Percentiles rank a stretch among this genome's conserved stretches.
Conservation (phyloP, 2,797 vertebrate genomes). For the Sebastiscus albofasciatus region DNA sequence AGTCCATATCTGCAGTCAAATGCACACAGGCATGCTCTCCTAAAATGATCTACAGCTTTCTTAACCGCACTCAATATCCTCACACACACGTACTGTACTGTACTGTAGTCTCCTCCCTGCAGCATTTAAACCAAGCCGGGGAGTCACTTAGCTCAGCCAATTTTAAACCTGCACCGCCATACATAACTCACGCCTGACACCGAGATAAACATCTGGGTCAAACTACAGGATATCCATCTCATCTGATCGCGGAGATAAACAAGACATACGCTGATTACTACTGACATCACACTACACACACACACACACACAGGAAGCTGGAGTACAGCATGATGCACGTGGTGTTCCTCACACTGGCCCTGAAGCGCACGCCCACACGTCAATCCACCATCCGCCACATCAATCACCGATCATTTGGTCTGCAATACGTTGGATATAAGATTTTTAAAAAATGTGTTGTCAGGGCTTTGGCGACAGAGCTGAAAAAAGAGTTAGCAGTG, state of each 20-base stretch:
- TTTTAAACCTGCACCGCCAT: slow-evolving; percentile 54
- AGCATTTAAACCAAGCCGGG: slow-evolving; percentile 45
- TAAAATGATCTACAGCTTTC: slow-evolving; percentile 24
- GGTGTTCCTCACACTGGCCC: slow-evolving; percentile 22
- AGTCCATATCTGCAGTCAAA: slow-evolving; percentile 3
- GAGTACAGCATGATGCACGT: not conserved
- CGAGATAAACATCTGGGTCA: slow-evolving; percentile 72
- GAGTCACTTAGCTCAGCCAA: slow-evolving; percentile 61
- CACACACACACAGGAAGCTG: not conserved
- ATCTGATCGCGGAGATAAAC: slow-evolving; percentile 60
- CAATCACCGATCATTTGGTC: slow-evolving; percentile 6
- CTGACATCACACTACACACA: slow-evolving; percentile 23
- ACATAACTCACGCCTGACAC: slow-evolving; percentile 60
- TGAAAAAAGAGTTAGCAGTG: not conserved
- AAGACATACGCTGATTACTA: slow-evolving; percentile 47
- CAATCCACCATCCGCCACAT: slow-evolving; percentile 24
- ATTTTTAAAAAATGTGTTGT: not conserved
- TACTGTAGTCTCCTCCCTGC: slow-evolving; percentile 34
- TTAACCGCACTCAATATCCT: slow-evolving; percentile 5
- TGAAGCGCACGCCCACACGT: slow-evolving; percentile 12
- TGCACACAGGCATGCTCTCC: not conserved
- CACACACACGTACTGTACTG: not conserved
- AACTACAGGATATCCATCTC: slow-evolving; percentile 59
- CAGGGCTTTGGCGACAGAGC: not conserved
- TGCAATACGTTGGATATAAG: not conserved